These are phyloP conservation scores for Pterocles burchelli DNA, from an alignment of 2,113 vertebrate genomes.

Conservation along the genomic window DNA sequence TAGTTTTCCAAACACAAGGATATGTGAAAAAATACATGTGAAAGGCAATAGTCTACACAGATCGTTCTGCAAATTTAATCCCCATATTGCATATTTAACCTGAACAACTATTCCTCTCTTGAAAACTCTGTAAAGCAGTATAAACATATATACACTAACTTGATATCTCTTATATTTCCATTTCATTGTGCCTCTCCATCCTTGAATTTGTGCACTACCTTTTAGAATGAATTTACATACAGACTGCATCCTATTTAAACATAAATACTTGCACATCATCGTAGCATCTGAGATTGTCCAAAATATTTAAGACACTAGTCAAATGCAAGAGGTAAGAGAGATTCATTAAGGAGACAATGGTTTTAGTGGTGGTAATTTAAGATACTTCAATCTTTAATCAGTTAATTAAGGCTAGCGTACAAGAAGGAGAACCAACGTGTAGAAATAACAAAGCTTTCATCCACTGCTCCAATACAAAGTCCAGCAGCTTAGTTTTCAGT, in stretches of 20 bases:
- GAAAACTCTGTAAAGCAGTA: background rate
- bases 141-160: background rate
- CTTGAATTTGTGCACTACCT: background rate
- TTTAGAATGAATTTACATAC: background rate
- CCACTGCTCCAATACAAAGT: background rate
- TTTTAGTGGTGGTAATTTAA: background rate
- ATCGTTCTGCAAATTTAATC: background rate
- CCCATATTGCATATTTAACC: background rate
- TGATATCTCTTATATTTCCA: background rate
- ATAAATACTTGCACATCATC: background rate
- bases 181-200: background rate
- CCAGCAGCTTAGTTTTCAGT: background rate
- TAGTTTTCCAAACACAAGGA: conserved; percentile 59
- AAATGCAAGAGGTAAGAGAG: background rate
- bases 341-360: background rate
- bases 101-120: background rate
- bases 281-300: background rate
- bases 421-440: background rate
- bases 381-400: background rate
- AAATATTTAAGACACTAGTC: background rate
- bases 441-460: background rate
- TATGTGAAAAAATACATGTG: background rate
- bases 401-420: background rate
- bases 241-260: background rate
- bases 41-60: background rate